phyloP scores from a whole-genome alignment of 2,888 invertebrate genomes.

The Trachelus iudaicus region DNA sequence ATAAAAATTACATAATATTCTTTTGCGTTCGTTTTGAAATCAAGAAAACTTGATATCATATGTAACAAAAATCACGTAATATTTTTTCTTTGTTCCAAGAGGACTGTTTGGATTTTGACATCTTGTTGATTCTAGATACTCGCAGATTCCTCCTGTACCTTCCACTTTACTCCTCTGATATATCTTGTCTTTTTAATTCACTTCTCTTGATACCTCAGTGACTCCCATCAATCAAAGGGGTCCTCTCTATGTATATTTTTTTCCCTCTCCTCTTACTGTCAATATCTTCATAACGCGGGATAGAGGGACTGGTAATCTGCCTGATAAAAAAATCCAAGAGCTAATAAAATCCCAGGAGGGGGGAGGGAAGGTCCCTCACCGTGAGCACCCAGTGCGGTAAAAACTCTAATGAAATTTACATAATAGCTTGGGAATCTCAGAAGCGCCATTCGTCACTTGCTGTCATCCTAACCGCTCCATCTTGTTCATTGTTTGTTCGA shows the following conservation, averaged over 20 bases:
- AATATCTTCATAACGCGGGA: constrained; percentile 25
- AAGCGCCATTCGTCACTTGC: constrained; percentile 39
- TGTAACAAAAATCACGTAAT: not conserved
- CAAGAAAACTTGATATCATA: not conserved
- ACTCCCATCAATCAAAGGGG: not conserved
- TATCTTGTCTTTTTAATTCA: not conserved
- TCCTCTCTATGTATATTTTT: not conserved
- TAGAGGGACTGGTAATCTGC: constrained; percentile 21
- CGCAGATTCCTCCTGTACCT: not conserved
- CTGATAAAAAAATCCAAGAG: constrained; percentile 24
- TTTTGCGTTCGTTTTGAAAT: not conserved
- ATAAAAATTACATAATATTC: not conserved
- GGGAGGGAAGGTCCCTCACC: not conserved
- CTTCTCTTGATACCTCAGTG: not conserved
- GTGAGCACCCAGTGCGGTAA: constrained; percentile 23
- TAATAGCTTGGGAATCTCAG: constrained; percentile 38
- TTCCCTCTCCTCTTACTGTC: not conserved
- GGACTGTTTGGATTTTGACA: not conserved
- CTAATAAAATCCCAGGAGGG: constrained; percentile 33
- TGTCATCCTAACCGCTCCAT: constrained; percentile 23
- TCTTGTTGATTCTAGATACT: not conserved
- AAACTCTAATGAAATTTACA: constrained; percentile 49
- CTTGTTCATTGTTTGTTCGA: not conserved
- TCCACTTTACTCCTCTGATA: not conserved
- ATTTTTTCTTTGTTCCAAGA: not conserved